phyloP scores from a whole-genome alignment of 2,797 vertebrate genomes.

The Myiotriccus ornatus region DNA sequence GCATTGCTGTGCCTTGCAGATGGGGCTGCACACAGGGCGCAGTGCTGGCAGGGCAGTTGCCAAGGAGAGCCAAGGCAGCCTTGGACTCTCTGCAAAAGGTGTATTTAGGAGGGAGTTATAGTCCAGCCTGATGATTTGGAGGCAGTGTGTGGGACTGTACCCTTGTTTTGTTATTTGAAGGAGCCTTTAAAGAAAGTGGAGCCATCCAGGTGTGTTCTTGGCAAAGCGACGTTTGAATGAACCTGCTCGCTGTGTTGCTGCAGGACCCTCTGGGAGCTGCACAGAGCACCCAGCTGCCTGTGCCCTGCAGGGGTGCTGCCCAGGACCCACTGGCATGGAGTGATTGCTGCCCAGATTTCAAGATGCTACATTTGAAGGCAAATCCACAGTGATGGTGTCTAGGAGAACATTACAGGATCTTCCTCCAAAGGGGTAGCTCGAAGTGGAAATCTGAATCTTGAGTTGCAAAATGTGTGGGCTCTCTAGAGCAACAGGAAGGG shows the following conservation, averaged over 20 bases:
- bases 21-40: not conserved
- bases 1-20: not conserved
- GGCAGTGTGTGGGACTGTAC: not conserved
- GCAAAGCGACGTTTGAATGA: accelerated
- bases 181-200: not conserved
- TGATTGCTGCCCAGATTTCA: not conserved
- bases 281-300: not conserved
- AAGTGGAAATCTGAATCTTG: not conserved
- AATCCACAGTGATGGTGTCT: not conserved
- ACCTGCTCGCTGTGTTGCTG: not conserved
- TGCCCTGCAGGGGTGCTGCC: not conserved
- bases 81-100: not conserved
- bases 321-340: too few relatives aligned
- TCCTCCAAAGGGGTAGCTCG: not conserved
- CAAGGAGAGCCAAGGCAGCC: not conserved
- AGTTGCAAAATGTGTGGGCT: accelerated
- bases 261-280: not conserved
- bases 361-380: accelerated
- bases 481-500: not conserved
- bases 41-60: accelerated
- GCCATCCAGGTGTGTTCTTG: not conserved
- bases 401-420: not conserved
- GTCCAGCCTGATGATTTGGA: not conserved
- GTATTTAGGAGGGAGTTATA: not conserved
- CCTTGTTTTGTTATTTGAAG: not conserved